These are phyloP conservation scores for Melanerpes formicivorus DNA, from an alignment of 2,113 vertebrate genomes.

Conservation along the genomic window DNA sequence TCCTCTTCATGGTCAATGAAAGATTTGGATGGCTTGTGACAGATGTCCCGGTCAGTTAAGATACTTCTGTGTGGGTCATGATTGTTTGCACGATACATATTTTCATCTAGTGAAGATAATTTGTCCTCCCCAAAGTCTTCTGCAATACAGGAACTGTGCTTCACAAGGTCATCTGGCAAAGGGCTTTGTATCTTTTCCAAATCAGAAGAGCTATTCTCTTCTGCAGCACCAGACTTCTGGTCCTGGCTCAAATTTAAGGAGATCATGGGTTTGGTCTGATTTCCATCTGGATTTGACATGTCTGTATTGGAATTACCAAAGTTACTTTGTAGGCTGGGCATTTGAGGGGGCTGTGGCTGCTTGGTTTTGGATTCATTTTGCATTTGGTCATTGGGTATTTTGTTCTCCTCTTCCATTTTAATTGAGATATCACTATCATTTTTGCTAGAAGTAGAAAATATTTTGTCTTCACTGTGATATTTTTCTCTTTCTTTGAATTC, in stretches of 20 bases:
- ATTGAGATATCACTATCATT: not conserved
- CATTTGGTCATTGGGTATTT: not conserved
- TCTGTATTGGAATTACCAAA: not conserved
- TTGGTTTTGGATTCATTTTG: not conserved
- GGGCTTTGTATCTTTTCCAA: not conserved
- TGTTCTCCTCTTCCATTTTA: not conserved
- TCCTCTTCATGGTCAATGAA: not conserved
- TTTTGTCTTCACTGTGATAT: not conserved
- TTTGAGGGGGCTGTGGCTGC: not conserved
- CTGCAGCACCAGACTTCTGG: not conserved
- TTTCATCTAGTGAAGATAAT: not conserved
- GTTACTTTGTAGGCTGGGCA: not conserved
- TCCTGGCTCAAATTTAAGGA: not conserved
- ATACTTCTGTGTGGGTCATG: not conserved
- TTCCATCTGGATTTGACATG: not conserved
- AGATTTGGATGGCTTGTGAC: not conserved
- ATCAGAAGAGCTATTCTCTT: not conserved
- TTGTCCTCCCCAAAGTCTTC: not conserved
- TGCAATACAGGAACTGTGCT: not conserved
- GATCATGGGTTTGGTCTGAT: not conserved
- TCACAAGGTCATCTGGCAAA: not conserved
- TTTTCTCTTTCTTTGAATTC: not conserved
- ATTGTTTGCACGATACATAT: not conserved
- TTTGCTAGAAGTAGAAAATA: not conserved
- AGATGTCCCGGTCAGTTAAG: slow-evolving; percentile 20